Percentiles rank a stretch among this genome's conserved stretches.
These are phyloP conservation scores for Vulpes lagopus DNA, from an alignment of 2,113 vertebrate genomes.

Conservation along the genomic window DNA sequence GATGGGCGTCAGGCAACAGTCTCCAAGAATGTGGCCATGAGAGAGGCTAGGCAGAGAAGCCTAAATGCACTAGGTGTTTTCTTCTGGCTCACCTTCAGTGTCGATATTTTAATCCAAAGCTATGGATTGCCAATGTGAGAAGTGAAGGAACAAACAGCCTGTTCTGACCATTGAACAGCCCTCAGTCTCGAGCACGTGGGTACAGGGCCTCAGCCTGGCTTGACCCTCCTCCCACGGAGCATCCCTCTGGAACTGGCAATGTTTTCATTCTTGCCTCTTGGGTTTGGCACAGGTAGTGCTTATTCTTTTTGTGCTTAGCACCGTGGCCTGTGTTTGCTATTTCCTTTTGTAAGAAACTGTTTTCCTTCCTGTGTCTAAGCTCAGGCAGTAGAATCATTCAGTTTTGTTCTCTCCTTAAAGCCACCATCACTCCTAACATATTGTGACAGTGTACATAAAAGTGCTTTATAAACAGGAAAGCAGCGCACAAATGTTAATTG, in stretches of 20 bases:
- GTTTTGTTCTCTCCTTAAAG: background rate
- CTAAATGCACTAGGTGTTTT: background rate
- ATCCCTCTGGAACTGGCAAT: background rate
- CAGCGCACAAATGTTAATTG: slow-evolving; percentile 39
- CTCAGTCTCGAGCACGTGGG: background rate
- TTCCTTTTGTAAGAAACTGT: slow-evolving; percentile 22
- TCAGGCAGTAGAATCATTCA: background rate
- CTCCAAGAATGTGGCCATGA: background rate
- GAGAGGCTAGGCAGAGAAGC: background rate
- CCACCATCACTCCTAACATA: background rate
- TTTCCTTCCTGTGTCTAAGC: slow-evolving; percentile 12
- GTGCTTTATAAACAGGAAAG: slow-evolving; percentile 38
- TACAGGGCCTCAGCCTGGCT: background rate
- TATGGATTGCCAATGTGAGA: background rate
- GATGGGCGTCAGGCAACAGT: background rate
- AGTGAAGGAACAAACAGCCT: background rate
- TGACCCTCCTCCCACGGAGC: background rate
- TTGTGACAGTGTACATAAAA: slow-evolving; percentile 17
- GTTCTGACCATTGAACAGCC: background rate
- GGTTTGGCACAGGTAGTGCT: background rate
- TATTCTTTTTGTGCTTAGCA: background rate
- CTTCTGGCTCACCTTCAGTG: background rate
- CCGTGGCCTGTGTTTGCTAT: background rate
- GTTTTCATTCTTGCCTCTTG: background rate
- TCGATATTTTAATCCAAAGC: background rate